A percentile compares a stretch with the other conserved stretches of the same genome.
These are phyloP conservation scores for Chionodraco myersi DNA, from an alignment of 2,113 vertebrate genomes.

Conservation along the genomic window DNA sequence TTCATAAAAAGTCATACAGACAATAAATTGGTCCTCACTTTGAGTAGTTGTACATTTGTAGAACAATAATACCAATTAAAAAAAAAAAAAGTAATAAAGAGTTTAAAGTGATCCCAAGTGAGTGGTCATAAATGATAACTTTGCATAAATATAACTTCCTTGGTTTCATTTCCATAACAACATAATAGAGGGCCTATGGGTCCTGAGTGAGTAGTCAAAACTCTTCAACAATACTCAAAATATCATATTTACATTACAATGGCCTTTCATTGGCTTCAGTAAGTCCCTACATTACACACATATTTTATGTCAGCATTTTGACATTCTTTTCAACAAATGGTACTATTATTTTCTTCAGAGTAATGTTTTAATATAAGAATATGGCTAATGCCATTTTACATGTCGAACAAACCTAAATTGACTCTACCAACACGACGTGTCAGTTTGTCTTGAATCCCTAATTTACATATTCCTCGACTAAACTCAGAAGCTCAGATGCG, in stretches of 20 bases:
- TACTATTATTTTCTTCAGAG: too few species aligned
- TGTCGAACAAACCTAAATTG: not conserved
- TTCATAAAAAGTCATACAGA: not conserved
- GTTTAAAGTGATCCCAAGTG: not conserved
- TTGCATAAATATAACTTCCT: not conserved
- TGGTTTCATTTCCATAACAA: not conserved
- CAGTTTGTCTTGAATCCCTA: conserved; percentile 21
- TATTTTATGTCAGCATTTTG: not conserved
- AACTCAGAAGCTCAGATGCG: conserved; percentile 70
- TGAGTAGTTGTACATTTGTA: too few species aligned
- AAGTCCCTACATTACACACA: not conserved
- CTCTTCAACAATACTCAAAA: not conserved
- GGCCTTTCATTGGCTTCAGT: too few species aligned
- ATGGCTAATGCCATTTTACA: not conserved
- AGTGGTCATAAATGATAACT: not conserved
- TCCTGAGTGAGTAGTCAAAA: not conserved
- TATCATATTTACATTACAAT: not conserved
- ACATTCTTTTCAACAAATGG: too few species aligned
- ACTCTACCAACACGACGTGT: not conserved
- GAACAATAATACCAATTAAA: too few species aligned
- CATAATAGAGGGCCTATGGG: not conserved
- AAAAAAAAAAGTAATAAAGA: too few species aligned
- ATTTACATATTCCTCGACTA: conserved; percentile 70
- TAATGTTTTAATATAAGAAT: not conserved
- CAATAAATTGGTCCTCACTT: not conserved